These are phyloP conservation scores for Rhizoglyphus robini DNA, from an alignment of 1,140 invertebrate genomes.

Conservation along the genomic window DNA sequence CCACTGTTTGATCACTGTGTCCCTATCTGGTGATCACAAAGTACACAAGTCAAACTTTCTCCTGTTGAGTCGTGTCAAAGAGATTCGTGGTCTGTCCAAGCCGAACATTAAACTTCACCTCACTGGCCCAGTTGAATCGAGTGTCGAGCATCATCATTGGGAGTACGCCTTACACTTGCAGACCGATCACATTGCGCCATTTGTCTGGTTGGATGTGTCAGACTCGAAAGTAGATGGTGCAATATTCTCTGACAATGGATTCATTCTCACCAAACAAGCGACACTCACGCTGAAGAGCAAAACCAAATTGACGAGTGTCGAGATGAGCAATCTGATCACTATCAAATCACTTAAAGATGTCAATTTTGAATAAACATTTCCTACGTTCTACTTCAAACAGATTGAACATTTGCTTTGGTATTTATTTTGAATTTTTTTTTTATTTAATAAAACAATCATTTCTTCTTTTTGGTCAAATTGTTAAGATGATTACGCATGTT, in stretches of 20 bases:
- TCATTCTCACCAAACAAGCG: slow-evolving; percentile 32
- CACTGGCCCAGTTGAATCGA: not conserved
- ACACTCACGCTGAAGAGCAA: no score
- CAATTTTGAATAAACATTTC: no score
- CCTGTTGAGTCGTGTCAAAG: not conserved
- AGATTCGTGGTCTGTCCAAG: not conserved
- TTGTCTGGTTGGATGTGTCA: slow-evolving; percentile 46
- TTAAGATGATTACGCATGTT: no score
- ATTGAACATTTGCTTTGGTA: no score
- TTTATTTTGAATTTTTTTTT: no score
- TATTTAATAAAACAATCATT: no score
- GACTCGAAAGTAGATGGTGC: slow-evolving; percentile 34
- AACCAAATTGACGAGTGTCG: no score
- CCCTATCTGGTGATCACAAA: not conserved
- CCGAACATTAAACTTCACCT: not conserved
- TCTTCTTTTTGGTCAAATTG: no score
- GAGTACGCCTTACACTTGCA: slow-evolving; percentile 32
- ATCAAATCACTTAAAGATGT: no score
- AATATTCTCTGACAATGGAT: slow-evolving; percentile 52
- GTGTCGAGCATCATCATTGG: not conserved
- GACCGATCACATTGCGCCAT: slow-evolving; percentile 42
- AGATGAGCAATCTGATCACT: no score
- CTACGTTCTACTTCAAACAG: no score
- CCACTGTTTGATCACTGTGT: not conserved
- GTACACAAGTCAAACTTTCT: slow-evolving; percentile 13